Evolutionary conservation across 2,888 invertebrate genomes (phyloP).

Genomic region (Sinodicranocentrus sp.): DNA sequence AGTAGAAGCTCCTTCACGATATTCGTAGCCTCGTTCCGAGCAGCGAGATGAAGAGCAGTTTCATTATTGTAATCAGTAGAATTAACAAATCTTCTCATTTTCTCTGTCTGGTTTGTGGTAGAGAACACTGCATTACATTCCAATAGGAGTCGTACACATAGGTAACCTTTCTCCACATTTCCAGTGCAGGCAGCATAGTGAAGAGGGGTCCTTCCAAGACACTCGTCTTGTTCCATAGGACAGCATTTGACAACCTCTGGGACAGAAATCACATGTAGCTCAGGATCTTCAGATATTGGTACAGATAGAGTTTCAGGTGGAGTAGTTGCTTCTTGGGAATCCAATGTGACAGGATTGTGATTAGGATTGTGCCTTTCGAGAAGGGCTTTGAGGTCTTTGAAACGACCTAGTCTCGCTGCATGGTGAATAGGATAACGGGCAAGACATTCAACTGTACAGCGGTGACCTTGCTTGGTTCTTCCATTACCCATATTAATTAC

Average conservation of each 20-base stretch:
- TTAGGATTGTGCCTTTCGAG: conserved; percentile 25
- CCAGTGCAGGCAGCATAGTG: conserved; percentile 69
- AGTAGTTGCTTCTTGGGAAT: not conserved
- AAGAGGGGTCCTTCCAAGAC: conserved; percentile 64
- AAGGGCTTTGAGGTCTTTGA: conserved; percentile 55
- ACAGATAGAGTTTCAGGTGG: not conserved
- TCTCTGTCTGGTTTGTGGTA: conserved; percentile 45
- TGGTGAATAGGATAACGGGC: conserved; percentile 68
- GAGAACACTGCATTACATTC: conserved; percentile 48
- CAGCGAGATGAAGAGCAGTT: conserved; percentile 69
- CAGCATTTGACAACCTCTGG: conserved; percentile 25
- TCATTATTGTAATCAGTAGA: conserved; percentile 52
- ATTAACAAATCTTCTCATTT: conserved; percentile 66
- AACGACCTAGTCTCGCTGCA: conserved; percentile 67
- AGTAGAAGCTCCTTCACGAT: conserved; percentile 67
- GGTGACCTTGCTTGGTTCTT: conserved; percentile 43
- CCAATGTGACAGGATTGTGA: not conserved
- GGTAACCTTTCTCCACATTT: conserved; percentile 68
- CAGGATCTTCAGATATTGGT: not conserved
- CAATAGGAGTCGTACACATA: conserved; percentile 62
- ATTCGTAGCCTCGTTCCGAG: conserved; percentile 67
- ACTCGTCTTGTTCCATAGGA: conserved; percentile 65
- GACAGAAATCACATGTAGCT: not conserved
- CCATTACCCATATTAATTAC: conserved; percentile 41
- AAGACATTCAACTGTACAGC: conserved; percentile 60